Percentiles rank a stretch among this genome's conserved stretches.
phyloP scores from a whole-genome alignment of 2,113 vertebrate species.

The Propithecus coquereli region DNA sequence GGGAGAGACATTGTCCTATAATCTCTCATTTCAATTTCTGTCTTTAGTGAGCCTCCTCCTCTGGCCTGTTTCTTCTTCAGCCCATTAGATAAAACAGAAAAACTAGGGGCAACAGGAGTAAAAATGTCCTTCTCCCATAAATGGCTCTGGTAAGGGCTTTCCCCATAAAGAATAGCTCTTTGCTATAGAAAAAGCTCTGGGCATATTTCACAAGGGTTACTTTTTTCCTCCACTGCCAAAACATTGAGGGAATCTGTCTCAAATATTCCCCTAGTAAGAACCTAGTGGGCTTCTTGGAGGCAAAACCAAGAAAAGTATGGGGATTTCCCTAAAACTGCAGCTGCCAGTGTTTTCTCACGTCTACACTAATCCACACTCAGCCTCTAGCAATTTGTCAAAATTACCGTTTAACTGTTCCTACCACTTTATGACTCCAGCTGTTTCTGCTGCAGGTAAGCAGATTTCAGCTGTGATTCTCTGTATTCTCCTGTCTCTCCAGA shows the following conservation, averaged over 20 bases:
- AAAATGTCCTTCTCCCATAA: background rate
- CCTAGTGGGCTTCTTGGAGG: background rate
- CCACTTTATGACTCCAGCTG: background rate
- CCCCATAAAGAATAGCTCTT: background rate
- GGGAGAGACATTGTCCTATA: background rate
- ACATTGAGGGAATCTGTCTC: background rate
- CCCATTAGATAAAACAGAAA: background rate
- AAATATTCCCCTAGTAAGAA: background rate
- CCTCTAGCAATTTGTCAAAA: background rate
- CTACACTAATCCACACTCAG: background rate
- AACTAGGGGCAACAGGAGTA: background rate
- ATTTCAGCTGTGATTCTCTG: background rate
- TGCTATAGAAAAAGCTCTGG: background rate
- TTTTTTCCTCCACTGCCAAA: background rate
- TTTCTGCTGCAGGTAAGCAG: background rate
- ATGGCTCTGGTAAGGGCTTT: background rate
- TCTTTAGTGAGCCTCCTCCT: background rate
- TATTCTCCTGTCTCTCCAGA: background rate
- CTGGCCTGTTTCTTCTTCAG: background rate
- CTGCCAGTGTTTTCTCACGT: background rate
- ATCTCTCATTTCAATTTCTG: background rate
- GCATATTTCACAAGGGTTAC: background rate
- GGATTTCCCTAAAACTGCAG: background rate
- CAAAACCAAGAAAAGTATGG: background rate
- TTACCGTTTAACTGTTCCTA: background rate